These are phyloP conservation scores for Drosophila algonquin DNA, from an alignment of 2,888 invertebrate genomes.

Conservation along the genomic window DNA sequence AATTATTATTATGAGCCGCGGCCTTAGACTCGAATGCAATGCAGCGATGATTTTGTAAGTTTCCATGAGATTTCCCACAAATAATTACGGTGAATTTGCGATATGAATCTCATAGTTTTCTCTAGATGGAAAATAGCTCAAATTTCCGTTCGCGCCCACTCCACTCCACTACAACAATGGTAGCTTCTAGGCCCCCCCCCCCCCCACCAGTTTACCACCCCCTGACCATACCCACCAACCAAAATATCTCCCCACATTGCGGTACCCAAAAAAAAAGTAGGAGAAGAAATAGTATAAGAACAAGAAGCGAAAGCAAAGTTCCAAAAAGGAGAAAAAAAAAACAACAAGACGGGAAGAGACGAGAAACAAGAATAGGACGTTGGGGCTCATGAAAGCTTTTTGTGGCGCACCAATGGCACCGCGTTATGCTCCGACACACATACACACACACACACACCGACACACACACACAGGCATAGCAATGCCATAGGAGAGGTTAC, in stretches of 20 bases:
- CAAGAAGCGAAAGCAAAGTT: conserved; percentile 12
- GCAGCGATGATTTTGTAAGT: too few relatives aligned
- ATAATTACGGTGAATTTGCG: too few relatives aligned
- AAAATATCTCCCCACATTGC: conserved; percentile 53
- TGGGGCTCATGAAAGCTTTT: conserved; percentile 83
- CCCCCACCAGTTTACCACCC: background rate
- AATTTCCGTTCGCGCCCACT: background rate
- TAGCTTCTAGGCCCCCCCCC: background rate
- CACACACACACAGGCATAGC: conserved; percentile 12
- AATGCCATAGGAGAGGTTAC: conserved; percentile 43
- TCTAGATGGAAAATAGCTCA: background rate
- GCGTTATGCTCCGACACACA: conserved; percentile 83
- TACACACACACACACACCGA: conserved; percentile 17
- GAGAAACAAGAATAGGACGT: conserved; percentile 60
- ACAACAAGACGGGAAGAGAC: conserved; percentile 36
- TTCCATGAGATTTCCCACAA: too few relatives aligned
- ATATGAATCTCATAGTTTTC: too few relatives aligned
- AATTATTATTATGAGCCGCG: background rate
- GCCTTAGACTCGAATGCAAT: too few relatives aligned
- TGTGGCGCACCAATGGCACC: conserved; percentile 85
- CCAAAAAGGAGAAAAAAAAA: conserved; percentile 31
- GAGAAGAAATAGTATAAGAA: conserved; percentile 8
- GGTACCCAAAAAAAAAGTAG: conserved; percentile 39
- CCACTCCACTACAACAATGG: too few relatives aligned
- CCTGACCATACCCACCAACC: conserved; percentile 22